phyloP scores from a whole-genome alignment of 2,888 invertebrate genomes.

The Epirrhoe tristata region DNA sequence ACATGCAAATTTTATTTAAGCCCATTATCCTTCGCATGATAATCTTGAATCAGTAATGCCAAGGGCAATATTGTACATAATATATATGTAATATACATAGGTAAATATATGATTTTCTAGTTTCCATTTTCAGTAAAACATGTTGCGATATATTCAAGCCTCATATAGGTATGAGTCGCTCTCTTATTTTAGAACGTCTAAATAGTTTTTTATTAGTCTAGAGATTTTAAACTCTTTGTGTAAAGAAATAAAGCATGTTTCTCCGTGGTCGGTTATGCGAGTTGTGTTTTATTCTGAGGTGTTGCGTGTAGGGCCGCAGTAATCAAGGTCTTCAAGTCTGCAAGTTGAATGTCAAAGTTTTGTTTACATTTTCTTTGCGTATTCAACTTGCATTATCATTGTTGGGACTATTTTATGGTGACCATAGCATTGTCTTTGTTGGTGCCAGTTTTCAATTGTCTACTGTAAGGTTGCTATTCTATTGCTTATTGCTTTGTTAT shows the following conservation, averaged over 20 bases:
- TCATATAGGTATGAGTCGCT: constrained; percentile 51
- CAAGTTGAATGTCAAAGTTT: constrained; percentile 79
- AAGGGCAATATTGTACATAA: constrained; percentile 62
- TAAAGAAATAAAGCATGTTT: constrained; percentile 34
- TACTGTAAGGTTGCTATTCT: constrained; percentile 7
- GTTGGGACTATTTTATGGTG: constrained; percentile 13
- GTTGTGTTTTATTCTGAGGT: constrained; percentile 47
- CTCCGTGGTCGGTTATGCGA: constrained; percentile 40
- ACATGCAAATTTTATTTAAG: no score
- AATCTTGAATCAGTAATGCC: constrained; percentile 65
- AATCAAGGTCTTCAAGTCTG: constrained; percentile 78
- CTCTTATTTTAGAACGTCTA: constrained; percentile 34
- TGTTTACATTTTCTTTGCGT: constrained; percentile 67
- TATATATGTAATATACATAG: neutral
- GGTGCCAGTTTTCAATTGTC: constrained; percentile 12
- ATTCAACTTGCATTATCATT: constrained; percentile 23
- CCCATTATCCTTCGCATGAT: constrained; percentile 24
- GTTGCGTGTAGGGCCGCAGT: constrained; percentile 59
- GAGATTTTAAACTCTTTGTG: constrained; percentile 35
- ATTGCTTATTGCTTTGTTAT: constrained; percentile 19
- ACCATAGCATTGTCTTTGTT: constrained; percentile 17
- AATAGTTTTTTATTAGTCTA: constrained; percentile 35
- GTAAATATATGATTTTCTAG: constrained; percentile 69
- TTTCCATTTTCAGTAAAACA: constrained; percentile 84
- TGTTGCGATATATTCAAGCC: constrained; percentile 62